Conservation (phyloP, 2,888 invertebrate species). For the Metalampra italica region DNA sequence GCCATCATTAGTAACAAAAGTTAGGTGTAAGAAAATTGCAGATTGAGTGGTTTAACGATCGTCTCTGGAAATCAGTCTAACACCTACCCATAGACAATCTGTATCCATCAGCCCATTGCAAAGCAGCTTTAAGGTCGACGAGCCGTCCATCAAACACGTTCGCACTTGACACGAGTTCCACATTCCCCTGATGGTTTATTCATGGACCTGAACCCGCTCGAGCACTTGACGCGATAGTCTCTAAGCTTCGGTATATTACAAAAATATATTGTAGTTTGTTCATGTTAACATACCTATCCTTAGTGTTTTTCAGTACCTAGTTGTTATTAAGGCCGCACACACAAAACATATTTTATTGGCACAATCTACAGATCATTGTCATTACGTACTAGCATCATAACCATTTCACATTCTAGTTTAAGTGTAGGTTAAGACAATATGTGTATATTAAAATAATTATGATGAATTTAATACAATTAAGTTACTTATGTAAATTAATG, state of each 20-base stretch:
- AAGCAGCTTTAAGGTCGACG: constrained; percentile 10
- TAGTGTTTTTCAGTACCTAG: no score
- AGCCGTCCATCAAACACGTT: constrained; percentile 49
- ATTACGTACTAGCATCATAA: no score
- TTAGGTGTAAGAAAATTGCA: no score
- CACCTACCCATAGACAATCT: background rate
- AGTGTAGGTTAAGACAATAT: no score
- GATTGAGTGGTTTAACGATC: background rate
- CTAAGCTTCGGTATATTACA: constrained; percentile 26
- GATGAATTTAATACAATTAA: no score
- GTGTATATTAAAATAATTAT: no score
- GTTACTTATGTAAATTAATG: no score
- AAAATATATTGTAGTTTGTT: background rate
- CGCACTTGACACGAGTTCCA: constrained; percentile 56
- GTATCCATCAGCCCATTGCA: background rate
- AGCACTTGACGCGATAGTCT: constrained; percentile 37
- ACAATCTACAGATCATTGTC: no score
- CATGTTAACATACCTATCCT: background rate
- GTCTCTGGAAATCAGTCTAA: background rate
- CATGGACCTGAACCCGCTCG: constrained; percentile 39
- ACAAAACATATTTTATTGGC: no score
- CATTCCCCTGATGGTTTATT: constrained; percentile 61
- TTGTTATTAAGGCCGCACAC: no score
- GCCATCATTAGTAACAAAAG: no score
- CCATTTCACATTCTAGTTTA: no score